A percentile compares a stretch with the other conserved stretches of the same genome.
These are phyloP conservation scores for Ctenopoma kingsleyae DNA, from an alignment of 2,797 vertebrate species.

Conservation along the genomic window DNA sequence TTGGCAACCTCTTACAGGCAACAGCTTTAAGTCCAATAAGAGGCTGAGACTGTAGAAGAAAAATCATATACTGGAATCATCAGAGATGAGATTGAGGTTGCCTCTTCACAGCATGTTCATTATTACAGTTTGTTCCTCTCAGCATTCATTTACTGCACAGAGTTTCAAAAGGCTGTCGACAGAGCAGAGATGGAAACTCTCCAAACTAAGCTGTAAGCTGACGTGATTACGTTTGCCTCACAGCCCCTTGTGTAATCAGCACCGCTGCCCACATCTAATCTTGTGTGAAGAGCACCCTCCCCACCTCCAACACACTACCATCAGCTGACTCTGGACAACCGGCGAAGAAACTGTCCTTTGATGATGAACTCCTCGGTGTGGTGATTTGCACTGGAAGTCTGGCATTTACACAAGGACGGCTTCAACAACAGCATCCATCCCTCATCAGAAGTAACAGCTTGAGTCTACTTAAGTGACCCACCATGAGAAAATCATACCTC, in stretches of 20 bases:
- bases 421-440: conserved; percentile 22
- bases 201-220: conserved; percentile 67
- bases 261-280: conserved; percentile 75
- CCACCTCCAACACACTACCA: conserved; percentile 4
- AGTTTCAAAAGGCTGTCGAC: conserved; percentile 40
- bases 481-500: conserved; percentile 30
- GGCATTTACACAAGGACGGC: conserved; percentile 58
- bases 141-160: conserved; percentile 34
- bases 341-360: conserved; percentile 54
- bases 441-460: conserved; percentile 48
- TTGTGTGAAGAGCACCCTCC: conserved; percentile 62
- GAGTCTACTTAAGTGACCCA: conserved; percentile 35
- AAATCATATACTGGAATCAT: conserved; percentile 28
- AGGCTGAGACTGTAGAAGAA: conserved; percentile 28
- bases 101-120: conserved; percentile 47
- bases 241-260: conserved; percentile 82
- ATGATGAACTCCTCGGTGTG: conserved; percentile 60
- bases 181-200: conserved; percentile 53
- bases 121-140: conserved; percentile 49
- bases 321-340: conserved; percentile 41
- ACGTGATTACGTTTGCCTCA: conserved; percentile 70
- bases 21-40: conserved; percentile 26
- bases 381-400: conserved; percentile 66
- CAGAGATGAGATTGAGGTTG: conserved; percentile 6
- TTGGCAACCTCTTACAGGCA: conserved; percentile 32